A percentile compares a stretch with the other conserved stretches of the same genome.
Evolutionary conservation across 2,113 vertebrate genomes (phyloP).

Genomic region (Myotis yumanensis): DNA sequence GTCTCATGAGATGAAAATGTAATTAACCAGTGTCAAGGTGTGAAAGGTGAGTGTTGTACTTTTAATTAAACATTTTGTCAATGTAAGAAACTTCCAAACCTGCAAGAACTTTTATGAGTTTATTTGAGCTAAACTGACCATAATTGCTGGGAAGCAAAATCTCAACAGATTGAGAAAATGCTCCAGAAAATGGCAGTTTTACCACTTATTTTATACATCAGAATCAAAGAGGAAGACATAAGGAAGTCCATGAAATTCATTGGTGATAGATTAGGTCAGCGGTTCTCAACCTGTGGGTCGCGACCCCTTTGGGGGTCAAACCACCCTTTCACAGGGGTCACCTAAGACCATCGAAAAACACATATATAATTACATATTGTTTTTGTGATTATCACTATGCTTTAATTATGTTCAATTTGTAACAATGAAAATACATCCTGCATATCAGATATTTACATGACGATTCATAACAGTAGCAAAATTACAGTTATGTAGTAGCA

Average conservation of each 20-base stretch:
- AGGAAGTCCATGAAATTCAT: background rate
- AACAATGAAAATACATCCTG: no score
- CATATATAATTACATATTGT: no score
- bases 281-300: no score
- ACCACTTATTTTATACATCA: background rate
- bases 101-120: background rate
- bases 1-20: background rate
- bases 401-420: no score
- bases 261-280: background rate
- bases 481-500: no score
- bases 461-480: no score
- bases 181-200: background rate
- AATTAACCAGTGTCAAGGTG: background rate
- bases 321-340: no score
- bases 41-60: background rate
- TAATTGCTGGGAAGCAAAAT: background rate
- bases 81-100: background rate
- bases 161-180: background rate
- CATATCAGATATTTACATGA: no score
- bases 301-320: no score
- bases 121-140: background rate
- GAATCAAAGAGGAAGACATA: background rate
- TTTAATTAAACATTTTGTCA: background rate
- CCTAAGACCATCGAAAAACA: no score
- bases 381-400: no score